phyloP scores from a whole-genome alignment of 1,140 invertebrate genomes.

The Drosophila auraria region DNA sequence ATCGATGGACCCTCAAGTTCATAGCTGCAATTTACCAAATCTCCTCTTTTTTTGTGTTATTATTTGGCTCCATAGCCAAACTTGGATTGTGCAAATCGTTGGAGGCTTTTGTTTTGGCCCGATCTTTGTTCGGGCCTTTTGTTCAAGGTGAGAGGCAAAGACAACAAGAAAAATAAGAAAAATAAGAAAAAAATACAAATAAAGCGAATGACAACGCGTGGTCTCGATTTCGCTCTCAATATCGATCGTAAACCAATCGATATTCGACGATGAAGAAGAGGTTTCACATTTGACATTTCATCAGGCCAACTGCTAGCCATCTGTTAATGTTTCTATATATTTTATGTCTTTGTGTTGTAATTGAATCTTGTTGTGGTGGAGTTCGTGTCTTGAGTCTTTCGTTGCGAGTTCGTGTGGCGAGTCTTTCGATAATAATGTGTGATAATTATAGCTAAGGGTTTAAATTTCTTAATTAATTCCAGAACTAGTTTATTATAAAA shows the following conservation, averaged over 20 bases:
- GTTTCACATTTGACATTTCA: slow-evolving; percentile 62
- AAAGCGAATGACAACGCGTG: slow-evolving; percentile 15
- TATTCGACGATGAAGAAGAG: slow-evolving; percentile 12
- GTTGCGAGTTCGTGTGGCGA: slow-evolving; percentile 43
- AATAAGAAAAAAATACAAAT: slow-evolving; percentile 13
- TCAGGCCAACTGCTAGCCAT: slow-evolving; percentile 24
- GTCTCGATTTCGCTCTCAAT: slow-evolving; percentile 43
- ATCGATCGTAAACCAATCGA: slow-evolving; percentile 45
- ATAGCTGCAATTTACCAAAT: slow-evolving; percentile 17
- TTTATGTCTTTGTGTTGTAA: slow-evolving; percentile 23
- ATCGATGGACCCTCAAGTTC: slow-evolving; percentile 11
- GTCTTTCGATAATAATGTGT: slow-evolving; percentile 28
- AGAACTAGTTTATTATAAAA: neutral
- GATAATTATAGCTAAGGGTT: slow-evolving; percentile 3
- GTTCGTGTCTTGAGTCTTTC: slow-evolving; percentile 62
- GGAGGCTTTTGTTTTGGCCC: slow-evolving; percentile 33
- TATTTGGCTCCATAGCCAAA: neutral
- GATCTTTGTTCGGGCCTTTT: slow-evolving; percentile 51
- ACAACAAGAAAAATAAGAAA: slow-evolving; percentile 22
- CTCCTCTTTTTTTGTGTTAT: neutral
- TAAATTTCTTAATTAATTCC: neutral
- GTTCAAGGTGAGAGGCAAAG: slow-evolving; percentile 66
- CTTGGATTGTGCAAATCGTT: slow-evolving; percentile 16
- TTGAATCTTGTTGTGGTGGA: slow-evolving; percentile 28
- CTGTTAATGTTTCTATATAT: slow-evolving; percentile 5